Evolutionary conservation across 2,113 vertebrate genomes (phyloP).

Genomic region (Cryptotis parvus): DNA sequence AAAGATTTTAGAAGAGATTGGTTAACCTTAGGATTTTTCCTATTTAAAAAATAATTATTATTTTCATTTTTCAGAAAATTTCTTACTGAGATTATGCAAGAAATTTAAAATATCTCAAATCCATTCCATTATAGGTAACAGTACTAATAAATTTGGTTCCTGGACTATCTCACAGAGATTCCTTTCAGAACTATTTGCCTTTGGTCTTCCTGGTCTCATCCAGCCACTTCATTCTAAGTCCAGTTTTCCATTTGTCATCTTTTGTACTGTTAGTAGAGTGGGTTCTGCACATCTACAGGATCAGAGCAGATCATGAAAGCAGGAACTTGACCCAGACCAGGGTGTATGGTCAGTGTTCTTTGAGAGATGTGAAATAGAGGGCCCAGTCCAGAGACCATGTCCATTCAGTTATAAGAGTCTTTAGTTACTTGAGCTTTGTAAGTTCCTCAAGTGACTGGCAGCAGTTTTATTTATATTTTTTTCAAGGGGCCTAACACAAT

Average conservation of each 20-base stretch:
- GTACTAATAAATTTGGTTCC: slow-evolving; percentile 41
- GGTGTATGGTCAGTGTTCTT: background rate
- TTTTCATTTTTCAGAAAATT: slow-evolving; percentile 45
- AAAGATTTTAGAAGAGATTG: background rate
- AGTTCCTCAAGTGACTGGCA: background rate
- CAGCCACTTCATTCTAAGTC: background rate
- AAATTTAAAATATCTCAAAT: slow-evolving; percentile 6
- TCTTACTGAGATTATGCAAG: slow-evolving; percentile 13
- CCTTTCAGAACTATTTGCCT: slow-evolving; percentile 43
- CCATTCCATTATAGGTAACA: background rate
- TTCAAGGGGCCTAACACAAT: background rate
- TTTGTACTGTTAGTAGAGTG: background rate
- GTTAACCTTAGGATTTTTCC: background rate
- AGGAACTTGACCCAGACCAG: background rate
- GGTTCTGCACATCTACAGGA: background rate
- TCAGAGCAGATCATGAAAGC: background rate
- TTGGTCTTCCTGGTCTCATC: slow-evolving; percentile 36
- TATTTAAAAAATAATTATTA: slow-evolving; percentile 17
- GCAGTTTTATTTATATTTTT: background rate
- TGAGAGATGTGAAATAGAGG: background rate
- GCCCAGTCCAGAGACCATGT: background rate
- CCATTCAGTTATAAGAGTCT: background rate
- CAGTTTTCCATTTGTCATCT: background rate
- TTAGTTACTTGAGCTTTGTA: background rate
- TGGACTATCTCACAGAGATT: slow-evolving; percentile 6